phyloP scores from a whole-genome alignment of 1,140 invertebrate species.

The Drosophila murphyi region DNA sequence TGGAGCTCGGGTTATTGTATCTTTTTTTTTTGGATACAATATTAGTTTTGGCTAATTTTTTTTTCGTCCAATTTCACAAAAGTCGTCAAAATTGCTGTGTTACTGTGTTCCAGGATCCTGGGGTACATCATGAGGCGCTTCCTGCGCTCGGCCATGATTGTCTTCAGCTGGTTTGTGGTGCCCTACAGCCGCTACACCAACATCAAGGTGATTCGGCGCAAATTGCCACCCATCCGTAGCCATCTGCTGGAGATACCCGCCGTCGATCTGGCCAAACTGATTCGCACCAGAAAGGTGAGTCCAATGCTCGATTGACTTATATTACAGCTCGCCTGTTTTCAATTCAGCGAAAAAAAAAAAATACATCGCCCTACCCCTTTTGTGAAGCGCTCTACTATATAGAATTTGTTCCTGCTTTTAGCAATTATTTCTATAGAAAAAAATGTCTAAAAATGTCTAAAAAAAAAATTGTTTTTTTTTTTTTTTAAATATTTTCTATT shows the following conservation, averaged over 20 bases:
- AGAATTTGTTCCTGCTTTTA: too few species aligned
- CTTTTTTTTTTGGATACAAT: background rate
- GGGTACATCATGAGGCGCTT: conserved; percentile 84
- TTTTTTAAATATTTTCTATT: too few species aligned
- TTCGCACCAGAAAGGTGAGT: conserved; percentile 87
- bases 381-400: too few species aligned
- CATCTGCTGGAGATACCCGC: conserved; percentile 87
- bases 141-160: conserved; percentile 84
- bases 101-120: conserved; percentile 85
- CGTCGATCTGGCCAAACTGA: conserved; percentile 86
- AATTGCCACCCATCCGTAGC: conserved; percentile 86
- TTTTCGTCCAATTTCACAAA: conserved; percentile 41
- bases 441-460: too few species aligned
- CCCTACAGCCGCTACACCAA: conserved; percentile 86
- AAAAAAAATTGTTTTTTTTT: too few species aligned
- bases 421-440: too few species aligned
- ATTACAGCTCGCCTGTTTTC: background rate
- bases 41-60: conserved; percentile 23
- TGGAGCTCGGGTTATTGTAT: background rate
- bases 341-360: too few species aligned
- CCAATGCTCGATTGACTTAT: background rate
- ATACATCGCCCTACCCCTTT: too few species aligned
- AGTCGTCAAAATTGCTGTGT: conserved; percentile 84
- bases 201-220: conserved; percentile 87
- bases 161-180: conserved; percentile 84